Evolutionary conservation across 2,888 invertebrate genomes (phyloP).

Genomic region (Fragum fragum): DNA sequence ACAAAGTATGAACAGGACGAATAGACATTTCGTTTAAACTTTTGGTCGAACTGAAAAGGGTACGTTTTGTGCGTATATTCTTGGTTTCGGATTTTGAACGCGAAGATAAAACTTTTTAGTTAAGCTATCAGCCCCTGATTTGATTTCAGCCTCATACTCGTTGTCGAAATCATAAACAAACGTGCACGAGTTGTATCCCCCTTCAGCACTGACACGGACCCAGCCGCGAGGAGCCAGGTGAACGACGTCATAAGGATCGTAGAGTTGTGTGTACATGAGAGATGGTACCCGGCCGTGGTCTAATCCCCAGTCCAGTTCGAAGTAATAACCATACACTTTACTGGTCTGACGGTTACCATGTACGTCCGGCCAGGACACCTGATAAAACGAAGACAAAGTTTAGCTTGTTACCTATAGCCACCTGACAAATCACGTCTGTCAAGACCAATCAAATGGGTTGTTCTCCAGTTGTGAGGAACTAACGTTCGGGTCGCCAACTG

Average conservation of each 20-base stretch:
- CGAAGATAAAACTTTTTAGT: slow-evolving; percentile 24
- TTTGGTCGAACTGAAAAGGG: background rate
- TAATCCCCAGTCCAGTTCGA: slow-evolving; percentile 78
- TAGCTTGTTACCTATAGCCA: too few species aligned
- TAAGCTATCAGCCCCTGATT: background rate
- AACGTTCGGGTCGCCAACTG: too few species aligned
- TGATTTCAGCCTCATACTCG: background rate
- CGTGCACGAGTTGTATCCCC: slow-evolving; percentile 69
- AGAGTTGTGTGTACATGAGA: slow-evolving; percentile 78
- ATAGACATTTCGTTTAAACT: too few species aligned
- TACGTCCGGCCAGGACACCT: slow-evolving; percentile 76
- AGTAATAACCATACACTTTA: slow-evolving; percentile 78
- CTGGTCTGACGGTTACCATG: slow-evolving; percentile 59
- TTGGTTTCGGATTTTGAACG: slow-evolving; percentile 4
- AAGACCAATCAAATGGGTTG: too few species aligned
- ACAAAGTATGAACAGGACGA: too few species aligned
- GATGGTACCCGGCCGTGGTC: slow-evolving; percentile 73
- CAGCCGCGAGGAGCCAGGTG: slow-evolving; percentile 72
- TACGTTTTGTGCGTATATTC: slow-evolving; percentile 25
- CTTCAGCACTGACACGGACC: slow-evolving; percentile 71
- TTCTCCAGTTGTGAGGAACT: too few species aligned
- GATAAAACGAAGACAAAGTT: too few species aligned
- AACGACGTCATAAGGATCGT: slow-evolving; percentile 73
- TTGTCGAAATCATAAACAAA: slow-evolving; percentile 71
- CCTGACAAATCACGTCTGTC: too few species aligned